Base-by-base conservation (phyloP, 2,888 invertebrate species). In the Cheilosia urbana region DNA sequence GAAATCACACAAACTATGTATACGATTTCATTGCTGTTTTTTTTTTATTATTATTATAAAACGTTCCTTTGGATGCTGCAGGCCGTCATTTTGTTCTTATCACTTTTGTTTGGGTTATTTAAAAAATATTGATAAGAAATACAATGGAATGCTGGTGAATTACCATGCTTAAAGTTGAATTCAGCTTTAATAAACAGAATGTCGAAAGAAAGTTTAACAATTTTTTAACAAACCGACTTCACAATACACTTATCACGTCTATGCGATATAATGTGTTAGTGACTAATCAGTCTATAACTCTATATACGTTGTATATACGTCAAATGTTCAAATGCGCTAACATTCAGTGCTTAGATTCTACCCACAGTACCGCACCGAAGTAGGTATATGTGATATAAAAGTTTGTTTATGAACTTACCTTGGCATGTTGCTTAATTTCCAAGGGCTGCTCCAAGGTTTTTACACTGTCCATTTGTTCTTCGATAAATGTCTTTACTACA, bases 401-500 rank as follows among this genome's bases (percentile, higher is more conserved):
- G 45, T 68, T 87, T 51, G 57, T 72, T 77, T 40, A 75, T 89
- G 89, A 60, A 90, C 94, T 92, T 89, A 96, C 96, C 95, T 96
- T 95, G 88, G 96, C 95, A 87, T 95, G 94, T 89, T 94, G 93
- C 87, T 95, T 93, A 69, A 96, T 95, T 91, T 96, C 95, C 89
- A 90, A 87, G 17, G 96, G 96, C 60, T 95, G 93, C 58, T 91
- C 91, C 89, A 97, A 93, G 87, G 95, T 94, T 88, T 95, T 95
- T 72, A 96, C 94, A 65, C 94, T 93, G 88, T 95, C 95, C 94
- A 96, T 95, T 91, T 96, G 96, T 90, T 94, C 94, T 90, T 96
- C 96, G 53, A 95, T 94, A 94, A 96, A 96, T 88, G 94, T 94
- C 87, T 95, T 94, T 82, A 97, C 95, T 34, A 95, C 94, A 55